Evolutionary conservation across 1,140 invertebrate genomes (phyloP).

Genomic region (Asbolus verrucosus): DNA sequence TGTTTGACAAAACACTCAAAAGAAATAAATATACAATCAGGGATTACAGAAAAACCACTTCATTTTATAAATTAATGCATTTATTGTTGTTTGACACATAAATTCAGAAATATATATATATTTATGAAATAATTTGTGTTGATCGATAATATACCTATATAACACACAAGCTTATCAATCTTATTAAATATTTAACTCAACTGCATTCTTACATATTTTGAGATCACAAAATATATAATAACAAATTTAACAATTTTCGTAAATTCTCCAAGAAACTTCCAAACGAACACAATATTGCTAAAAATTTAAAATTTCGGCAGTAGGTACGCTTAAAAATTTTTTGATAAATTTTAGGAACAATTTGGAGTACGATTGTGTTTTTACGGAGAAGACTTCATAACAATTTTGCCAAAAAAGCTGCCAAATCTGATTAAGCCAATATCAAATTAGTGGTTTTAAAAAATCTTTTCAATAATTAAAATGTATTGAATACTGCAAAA

Average conservation of each 20-base stretch:
- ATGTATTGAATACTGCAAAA: constrained; percentile 56
- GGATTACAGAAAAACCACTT: no score
- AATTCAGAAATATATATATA: constrained; percentile 64
- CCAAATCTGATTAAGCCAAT: no score
- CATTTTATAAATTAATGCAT: constrained; percentile 63
- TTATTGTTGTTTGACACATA: constrained; percentile 64
- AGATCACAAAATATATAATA: constrained; percentile 65
- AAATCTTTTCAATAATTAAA: no score
- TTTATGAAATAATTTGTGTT: constrained; percentile 63
- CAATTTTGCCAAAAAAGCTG: constrained; percentile 44
- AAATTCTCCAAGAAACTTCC: constrained; percentile 32
- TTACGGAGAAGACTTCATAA: constrained; percentile 1
- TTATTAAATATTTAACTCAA: constrained; percentile 60
- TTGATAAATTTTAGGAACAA: constrained; percentile 58
- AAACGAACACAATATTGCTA: constrained; percentile 54
- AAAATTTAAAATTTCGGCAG: constrained; percentile 56
- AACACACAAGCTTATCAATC: constrained; percentile 56
- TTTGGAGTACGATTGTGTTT: constrained; percentile 54
- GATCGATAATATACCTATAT: constrained; percentile 62
- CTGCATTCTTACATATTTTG: constrained; percentile 64
- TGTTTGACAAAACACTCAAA: no score
- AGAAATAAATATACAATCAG: no score
- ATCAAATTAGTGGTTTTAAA: no score
- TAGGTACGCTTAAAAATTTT: constrained; percentile 48
- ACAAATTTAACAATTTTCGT: constrained; percentile 62